Conservation (phyloP, 2,113 vertebrate genomes). For the Spheniscus mendiculus region DNA sequence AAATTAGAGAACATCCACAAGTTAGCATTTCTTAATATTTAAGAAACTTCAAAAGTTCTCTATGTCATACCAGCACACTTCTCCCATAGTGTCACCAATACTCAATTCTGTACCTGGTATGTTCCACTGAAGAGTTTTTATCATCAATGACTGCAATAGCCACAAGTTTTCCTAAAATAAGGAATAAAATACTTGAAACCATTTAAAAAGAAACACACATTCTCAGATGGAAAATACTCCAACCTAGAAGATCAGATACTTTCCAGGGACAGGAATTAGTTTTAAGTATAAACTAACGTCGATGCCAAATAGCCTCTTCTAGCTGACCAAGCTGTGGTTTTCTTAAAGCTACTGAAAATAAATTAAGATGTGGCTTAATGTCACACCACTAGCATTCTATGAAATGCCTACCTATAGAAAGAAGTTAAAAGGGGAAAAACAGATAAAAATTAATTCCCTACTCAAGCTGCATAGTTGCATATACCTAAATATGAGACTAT, state of each 20-base stretch:
- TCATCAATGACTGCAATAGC: slow-evolving; percentile 93
- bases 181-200: slow-evolving; percentile 17
- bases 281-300: background rate
- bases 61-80: background rate
- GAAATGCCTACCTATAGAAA: background rate
- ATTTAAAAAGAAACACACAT: background rate
- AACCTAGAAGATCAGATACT: background rate
- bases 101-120: slow-evolving; percentile 82
- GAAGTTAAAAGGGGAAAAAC: background rate
- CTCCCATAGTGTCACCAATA: background rate
- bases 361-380: background rate
- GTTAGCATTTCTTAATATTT: background rate
- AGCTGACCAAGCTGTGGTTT: background rate
- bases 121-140: slow-evolving; percentile 87
- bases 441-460: background rate
- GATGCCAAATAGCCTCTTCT: background rate
- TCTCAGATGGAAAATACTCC: background rate
- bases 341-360: background rate
- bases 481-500: background rate
- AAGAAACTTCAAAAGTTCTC: background rate
- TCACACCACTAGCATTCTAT: background rate
- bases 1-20: background rate
- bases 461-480: background rate
- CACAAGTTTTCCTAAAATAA: slow-evolving; percentile 91
- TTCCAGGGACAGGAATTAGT: background rate